Percentiles rank a stretch among this genome's conserved stretches.
Conservation (phyloP, 2,113 vertebrate genomes). For the Podarcis muralis region DNA sequence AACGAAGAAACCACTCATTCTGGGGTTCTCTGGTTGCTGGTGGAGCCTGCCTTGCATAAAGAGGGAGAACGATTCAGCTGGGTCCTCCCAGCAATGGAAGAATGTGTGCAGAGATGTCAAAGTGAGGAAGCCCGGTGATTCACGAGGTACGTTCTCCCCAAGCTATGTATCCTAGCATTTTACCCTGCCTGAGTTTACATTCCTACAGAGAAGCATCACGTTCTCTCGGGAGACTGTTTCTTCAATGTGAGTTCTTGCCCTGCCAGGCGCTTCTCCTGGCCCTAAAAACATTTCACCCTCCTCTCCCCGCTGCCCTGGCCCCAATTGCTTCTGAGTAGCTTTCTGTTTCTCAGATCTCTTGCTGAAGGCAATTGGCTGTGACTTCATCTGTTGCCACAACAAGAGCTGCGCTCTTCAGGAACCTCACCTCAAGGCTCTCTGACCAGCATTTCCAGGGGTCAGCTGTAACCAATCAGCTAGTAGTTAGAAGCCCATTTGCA, state of each 20-base stretch:
- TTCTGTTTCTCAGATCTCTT: too few relatives aligned
- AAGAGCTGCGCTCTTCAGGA: too few relatives aligned
- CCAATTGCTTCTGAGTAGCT: not conserved
- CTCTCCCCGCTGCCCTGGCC: not conserved
- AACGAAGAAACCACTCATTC: too few relatives aligned
- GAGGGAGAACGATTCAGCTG: not conserved
- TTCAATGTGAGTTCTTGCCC: not conserved
- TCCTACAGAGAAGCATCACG: not conserved
- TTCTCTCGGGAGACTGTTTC: not conserved
- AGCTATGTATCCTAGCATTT: not conserved
- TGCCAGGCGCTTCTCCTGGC: not conserved
- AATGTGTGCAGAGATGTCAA: not conserved
- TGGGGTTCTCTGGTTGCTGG: too few relatives aligned
- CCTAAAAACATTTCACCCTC: not conserved
- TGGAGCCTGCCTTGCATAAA: not conserved
- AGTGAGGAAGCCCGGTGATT: not conserved
- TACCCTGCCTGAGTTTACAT: conserved; percentile 2
- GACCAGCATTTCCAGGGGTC: too few relatives aligned
- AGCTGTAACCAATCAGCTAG: too few relatives aligned
- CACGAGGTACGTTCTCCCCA: not conserved
- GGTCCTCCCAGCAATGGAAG: not conserved
- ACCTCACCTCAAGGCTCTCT: too few relatives aligned
- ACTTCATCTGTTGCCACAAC: not conserved
- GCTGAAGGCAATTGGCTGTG: not conserved
- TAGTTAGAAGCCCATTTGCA: too few relatives aligned